Percentiles rank a stretch among this genome's conserved stretches.
Conservation (phyloP, 2,113 vertebrate species). For the Phaetusa simplex region DNA sequence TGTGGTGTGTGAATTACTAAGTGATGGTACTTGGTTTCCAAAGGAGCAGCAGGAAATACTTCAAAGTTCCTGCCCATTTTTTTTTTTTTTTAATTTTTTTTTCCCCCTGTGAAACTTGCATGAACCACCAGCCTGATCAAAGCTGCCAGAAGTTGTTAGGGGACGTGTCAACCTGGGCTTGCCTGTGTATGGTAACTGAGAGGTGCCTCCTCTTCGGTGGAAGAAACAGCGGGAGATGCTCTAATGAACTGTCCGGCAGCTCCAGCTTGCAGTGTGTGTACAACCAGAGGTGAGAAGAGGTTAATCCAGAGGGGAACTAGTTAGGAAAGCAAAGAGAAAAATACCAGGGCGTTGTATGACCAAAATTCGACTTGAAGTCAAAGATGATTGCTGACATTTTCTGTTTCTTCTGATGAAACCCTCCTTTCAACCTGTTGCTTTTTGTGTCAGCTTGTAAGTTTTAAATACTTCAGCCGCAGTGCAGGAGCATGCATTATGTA, state of each 20-base stretch:
- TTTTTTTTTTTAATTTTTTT: neutral
- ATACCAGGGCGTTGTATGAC: neutral
- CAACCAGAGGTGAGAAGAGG: constrained; percentile 64
- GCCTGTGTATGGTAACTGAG: neutral
- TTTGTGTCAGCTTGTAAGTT: neutral
- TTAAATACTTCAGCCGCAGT: neutral
- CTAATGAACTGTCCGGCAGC: constrained; percentile 68
- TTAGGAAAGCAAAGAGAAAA: constrained; percentile 26
- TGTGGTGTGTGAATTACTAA: neutral
- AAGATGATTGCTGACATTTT: neutral
- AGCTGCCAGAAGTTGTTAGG: constrained; percentile 17
- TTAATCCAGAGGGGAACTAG: constrained; percentile 69
- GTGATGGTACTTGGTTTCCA: neutral
- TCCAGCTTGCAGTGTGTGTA: neutral
- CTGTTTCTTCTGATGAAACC: neutral
- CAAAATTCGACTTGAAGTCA: constrained; percentile 11
- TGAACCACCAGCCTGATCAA: constrained; percentile 17
- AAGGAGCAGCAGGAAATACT: constrained; percentile 52
- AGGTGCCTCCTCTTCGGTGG: neutral
- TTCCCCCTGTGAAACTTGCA: neutral
- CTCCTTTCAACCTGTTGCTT: neutral
- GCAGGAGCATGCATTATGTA: neutral
- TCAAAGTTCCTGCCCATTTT: constrained; percentile 34
- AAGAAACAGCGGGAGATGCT: constrained; percentile 70
- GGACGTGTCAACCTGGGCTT: neutral